Evolutionary conservation across 1,140 invertebrate species (phyloP), one percentile per base, ranked within the genome.

Genomic region (Leptinotarsa defecta): DNA sequence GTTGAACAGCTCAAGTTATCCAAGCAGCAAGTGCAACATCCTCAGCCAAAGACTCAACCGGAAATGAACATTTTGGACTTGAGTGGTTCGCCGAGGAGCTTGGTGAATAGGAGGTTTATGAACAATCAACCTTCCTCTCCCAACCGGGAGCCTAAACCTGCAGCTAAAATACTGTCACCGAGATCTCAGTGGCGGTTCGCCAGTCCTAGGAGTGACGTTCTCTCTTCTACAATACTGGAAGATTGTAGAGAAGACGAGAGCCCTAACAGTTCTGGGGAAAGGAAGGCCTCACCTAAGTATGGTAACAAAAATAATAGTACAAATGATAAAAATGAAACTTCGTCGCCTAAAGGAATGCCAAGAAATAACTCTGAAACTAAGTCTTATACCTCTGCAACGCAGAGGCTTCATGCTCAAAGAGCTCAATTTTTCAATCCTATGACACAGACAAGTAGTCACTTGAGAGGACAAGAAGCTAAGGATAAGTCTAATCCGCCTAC

Each of bases 171-270:
- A 73, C 86, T 92, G n/a, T 92, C 91, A 71, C 91, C 91, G 0
- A 89, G 92, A 71, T 92, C 91, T 3, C 88, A 89, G 17, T 93
- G 92, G 92, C 86, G 92, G 72, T 92, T 92, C 77, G 88, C 91
- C 24, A 92, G 90, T 78, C 92, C 92, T 3, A 86, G 93, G 79
- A 93, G 92, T 13, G 92, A 95, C 81, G 93, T 95, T 20, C 89
- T 95, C 76, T 94, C 94, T 15, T 94, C 93, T 8, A 94, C 94
- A 65, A 96, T 96, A 83, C 91, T 91, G n/a, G 94, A 96, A 87
- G 94, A 90, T 79, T 90, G 91, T 81, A 91, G 90, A 79, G 92
- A 93, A 87, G 92, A 93, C 81, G 91, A 93, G 77, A 87, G 84
- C 78, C 86, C 86, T 3, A 87, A 86, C 75, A 88, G 87, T 80